phyloP scores from a whole-genome alignment of 2,113 vertebrate genomes.

The Pipa parva region DNA sequence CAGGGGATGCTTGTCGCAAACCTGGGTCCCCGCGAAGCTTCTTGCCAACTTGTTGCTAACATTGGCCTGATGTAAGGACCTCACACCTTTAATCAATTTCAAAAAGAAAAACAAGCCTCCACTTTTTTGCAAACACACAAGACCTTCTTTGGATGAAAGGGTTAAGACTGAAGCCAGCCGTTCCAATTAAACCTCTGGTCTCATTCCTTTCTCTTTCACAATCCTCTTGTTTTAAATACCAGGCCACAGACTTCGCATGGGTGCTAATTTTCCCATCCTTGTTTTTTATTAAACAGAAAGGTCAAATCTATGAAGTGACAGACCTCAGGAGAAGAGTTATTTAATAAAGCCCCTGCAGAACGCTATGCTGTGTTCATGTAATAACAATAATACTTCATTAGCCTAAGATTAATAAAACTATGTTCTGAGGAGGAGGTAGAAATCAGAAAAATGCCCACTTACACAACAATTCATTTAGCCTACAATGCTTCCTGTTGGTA shows the following conservation, averaged over 20 bases:
- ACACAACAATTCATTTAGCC: no score
- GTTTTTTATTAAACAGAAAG: slow-evolving; percentile 38
- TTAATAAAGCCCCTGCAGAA: slow-evolving; percentile 19
- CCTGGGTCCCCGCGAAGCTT: no score
- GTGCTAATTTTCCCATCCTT: slow-evolving; percentile 35
- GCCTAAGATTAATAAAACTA: no score
- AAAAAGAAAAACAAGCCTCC: no score
- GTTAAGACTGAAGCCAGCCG: slow-evolving; percentile 12
- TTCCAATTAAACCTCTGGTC: slow-evolving; percentile 24
- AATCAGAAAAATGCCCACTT: no score
- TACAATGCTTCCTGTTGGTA: no score
- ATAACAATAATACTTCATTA: slow-evolving; percentile 17
- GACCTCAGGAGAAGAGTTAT: slow-evolving; percentile 26
- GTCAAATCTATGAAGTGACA: slow-evolving; percentile 29
- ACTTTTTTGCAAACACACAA: no score
- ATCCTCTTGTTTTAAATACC: slow-evolving; percentile 28
- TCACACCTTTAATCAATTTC: no score
- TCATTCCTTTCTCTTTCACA: neutral
- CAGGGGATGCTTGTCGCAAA: no score
- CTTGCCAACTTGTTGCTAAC: no score
- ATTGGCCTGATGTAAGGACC: no score
- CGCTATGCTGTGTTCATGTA: slow-evolving; percentile 18
- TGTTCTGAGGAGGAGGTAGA: no score
- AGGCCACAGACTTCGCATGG: slow-evolving; percentile 21
- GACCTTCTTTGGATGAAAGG: neutral